phyloP scores from a whole-genome alignment of 2,888 invertebrate genomes.

The Pollenia griseotomentosa region DNA sequence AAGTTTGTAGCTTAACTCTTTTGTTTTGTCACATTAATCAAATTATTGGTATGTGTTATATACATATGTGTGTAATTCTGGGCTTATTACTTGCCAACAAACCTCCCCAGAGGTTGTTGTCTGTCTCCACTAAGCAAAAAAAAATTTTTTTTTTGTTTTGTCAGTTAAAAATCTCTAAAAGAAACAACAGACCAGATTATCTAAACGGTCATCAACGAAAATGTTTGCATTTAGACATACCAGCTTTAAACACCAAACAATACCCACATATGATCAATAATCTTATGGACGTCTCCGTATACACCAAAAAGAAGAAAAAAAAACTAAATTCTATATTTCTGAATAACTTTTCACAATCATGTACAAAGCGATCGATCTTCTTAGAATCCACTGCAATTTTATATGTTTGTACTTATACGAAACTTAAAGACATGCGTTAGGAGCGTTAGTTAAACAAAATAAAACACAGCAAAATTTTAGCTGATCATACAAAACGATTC shows the following conservation, averaged over 20 bases:
- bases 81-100: slow-evolving; percentile 17
- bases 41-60: slow-evolving; percentile 7
- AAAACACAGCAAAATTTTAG: slow-evolving; percentile 36
- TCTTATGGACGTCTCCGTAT: slow-evolving; percentile 38
- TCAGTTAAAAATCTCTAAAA: slow-evolving; percentile 14
- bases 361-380: slow-evolving; percentile 71
- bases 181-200: slow-evolving; percentile 66
- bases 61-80: neutral
- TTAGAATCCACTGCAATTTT: slow-evolving; percentile 60
- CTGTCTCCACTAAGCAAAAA: slow-evolving; percentile 33
- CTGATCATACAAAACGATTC: slow-evolving; percentile 72
- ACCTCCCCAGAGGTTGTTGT: slow-evolving; percentile 46
- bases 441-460: slow-evolving; percentile 67
- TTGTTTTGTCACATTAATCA: slow-evolving; percentile 66
- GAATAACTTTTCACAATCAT: slow-evolving; percentile 71
- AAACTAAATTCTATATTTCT: slow-evolving; percentile 53
- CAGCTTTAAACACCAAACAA: slow-evolving; percentile 37
- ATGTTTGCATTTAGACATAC: slow-evolving; percentile 21
- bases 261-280: slow-evolving; percentile 69
- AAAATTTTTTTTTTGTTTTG: neutral
- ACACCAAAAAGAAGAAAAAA: neutral
- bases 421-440: slow-evolving; percentile 62
- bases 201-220: slow-evolving; percentile 64
- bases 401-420: neutral
- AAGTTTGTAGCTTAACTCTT: slow-evolving; percentile 60